A percentile compares a stretch with the other conserved stretches of the same genome.
Evolutionary conservation across 2,888 invertebrate species (phyloP).

Genomic region (Acanthococcus lagerstroemiae): DNA sequence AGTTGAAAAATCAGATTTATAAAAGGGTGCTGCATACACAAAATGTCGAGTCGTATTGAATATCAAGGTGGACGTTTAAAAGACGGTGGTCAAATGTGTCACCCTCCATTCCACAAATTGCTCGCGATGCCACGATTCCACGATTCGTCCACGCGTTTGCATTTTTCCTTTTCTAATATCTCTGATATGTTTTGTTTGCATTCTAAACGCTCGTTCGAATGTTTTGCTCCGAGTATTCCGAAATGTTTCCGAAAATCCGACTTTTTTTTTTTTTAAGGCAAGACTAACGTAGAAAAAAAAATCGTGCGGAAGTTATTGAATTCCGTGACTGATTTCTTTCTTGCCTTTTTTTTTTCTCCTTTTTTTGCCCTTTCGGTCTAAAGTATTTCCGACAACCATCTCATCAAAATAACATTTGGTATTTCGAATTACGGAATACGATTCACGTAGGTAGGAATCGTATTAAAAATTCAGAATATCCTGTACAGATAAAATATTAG

Average conservation of each 20-base stretch:
- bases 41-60: slow-evolving; percentile 25
- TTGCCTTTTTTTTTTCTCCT: slow-evolving; percentile 6
- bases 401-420: slow-evolving; percentile 28
- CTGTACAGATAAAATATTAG: slow-evolving; percentile 24
- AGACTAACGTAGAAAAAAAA: neutral
- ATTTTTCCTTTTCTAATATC: slow-evolving; percentile 1
- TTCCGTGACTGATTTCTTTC: slow-evolving; percentile 24
- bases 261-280: neutral
- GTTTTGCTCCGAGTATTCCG: neutral
- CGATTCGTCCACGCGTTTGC: slow-evolving; percentile 14
- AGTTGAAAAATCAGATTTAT: slow-evolving; percentile 17
- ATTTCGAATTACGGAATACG: slow-evolving; percentile 11
- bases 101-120: slow-evolving; percentile 7
- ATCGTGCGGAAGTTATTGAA: slow-evolving; percentile 18
- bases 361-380: slow-evolving; percentile 16
- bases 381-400: slow-evolving; percentile 22
- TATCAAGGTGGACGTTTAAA: slow-evolving; percentile 17
- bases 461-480: slow-evolving; percentile 22
- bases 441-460: slow-evolving; percentile 4
- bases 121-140: too few species aligned
- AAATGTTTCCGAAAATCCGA: slow-evolving; percentile 11
- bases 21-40: slow-evolving; percentile 6
- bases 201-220: slow-evolving; percentile 9
- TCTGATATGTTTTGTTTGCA: slow-evolving; percentile 22
- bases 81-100: slow-evolving; percentile 8